Percentiles rank a stretch among this genome's conserved stretches.
phyloP scores from a whole-genome alignment of 2,113 vertebrate genomes.

The Camelus dromedarius region DNA sequence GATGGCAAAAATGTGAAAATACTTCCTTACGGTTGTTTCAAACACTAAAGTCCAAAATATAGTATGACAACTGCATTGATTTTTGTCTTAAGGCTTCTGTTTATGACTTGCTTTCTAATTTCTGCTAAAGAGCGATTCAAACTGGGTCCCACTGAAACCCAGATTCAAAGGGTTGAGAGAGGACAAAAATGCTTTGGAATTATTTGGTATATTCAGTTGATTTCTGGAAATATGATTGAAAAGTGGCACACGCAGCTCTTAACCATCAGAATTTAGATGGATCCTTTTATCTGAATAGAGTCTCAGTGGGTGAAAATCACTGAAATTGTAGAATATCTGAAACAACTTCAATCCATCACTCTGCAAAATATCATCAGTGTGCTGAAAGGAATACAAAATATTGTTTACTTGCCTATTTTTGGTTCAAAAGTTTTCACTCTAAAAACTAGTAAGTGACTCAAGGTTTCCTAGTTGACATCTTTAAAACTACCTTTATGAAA shows the following conservation, averaged over 20 bases:
- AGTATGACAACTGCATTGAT: slow-evolving; percentile 20
- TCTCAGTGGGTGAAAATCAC: slow-evolving; percentile 78
- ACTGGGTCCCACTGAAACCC: background rate
- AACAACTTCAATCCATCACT: slow-evolving; percentile 73
- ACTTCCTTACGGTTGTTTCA: slow-evolving; percentile 28
- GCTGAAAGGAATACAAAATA: slow-evolving; percentile 72
- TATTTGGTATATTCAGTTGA: slow-evolving; percentile 66
- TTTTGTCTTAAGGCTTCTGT: slow-evolving; percentile 46
- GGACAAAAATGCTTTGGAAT: slow-evolving; percentile 57
- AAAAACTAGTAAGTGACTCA: slow-evolving; percentile 67
- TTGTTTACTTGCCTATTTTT: slow-evolving; percentile 76
- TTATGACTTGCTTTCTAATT: slow-evolving; percentile 52
- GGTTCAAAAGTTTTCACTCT: slow-evolving; percentile 69
- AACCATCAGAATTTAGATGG: slow-evolving; percentile 78
- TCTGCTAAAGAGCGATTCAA: slow-evolving; percentile 42
- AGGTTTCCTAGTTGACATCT: slow-evolving; percentile 55
- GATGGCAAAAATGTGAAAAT: slow-evolving; percentile 29
- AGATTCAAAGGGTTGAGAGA: slow-evolving; percentile 32
- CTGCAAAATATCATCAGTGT: slow-evolving; percentile 74
- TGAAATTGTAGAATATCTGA: slow-evolving; percentile 76
- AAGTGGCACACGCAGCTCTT: slow-evolving; percentile 55
- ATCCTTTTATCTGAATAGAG: slow-evolving; percentile 75
- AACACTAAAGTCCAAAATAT: background rate
- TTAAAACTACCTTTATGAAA: slow-evolving; percentile 66
- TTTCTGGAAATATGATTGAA: slow-evolving; percentile 75